Conservation (phyloP, 2,113 vertebrate genomes). For the Cephalopterus ornatus region DNA sequence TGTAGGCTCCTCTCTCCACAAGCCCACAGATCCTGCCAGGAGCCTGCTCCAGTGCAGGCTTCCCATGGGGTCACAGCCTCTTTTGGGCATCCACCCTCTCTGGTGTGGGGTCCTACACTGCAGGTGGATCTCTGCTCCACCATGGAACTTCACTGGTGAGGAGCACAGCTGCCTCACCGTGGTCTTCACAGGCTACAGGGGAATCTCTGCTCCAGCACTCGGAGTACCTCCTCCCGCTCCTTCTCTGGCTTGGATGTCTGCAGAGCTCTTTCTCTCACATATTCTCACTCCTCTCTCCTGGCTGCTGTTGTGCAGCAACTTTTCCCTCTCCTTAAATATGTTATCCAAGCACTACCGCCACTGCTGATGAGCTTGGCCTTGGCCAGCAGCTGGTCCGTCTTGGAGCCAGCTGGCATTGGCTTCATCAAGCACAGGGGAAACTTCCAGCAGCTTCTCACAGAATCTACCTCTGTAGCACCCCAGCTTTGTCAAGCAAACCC, state of each 20-base stretch:
- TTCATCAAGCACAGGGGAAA: accelerated
- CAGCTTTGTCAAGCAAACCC: neutral
- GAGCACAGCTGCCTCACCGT: neutral
- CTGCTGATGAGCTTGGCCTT: neutral
- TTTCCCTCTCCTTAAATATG: accelerated
- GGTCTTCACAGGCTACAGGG: neutral
- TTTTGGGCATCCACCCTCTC: neutral
- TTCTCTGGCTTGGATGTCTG: neutral
- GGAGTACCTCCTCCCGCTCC: neutral
- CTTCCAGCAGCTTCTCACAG: neutral
- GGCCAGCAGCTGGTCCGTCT: neutral
- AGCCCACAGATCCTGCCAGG: neutral
- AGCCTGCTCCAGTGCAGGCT: neutral
- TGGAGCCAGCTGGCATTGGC: neutral
- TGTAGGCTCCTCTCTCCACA: neutral
- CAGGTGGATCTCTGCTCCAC: neutral
- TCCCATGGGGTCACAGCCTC: neutral
- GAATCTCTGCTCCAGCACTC: neutral
- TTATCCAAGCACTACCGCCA: neutral
- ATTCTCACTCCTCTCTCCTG: neutral
- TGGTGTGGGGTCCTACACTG: neutral
- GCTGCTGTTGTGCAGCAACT: neutral
- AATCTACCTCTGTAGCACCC: neutral
- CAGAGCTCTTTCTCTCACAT: neutral
- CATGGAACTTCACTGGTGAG: neutral